Base-by-base conservation (phyloP, 2,113 vertebrate genomes). In the Geococcyx californianus region DNA sequence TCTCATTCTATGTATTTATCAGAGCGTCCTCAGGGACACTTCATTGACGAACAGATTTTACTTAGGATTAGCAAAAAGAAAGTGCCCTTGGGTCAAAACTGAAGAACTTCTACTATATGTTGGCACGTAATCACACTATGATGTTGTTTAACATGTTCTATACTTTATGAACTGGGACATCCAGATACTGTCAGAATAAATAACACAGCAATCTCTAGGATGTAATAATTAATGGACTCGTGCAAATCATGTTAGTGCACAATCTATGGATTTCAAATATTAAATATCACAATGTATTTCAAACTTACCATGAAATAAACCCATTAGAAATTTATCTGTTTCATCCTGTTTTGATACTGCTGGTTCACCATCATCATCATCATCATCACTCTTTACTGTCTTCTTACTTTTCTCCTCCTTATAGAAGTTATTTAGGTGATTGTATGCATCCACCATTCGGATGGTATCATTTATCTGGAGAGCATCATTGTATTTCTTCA, bases 401-500 rank as follows among this genome's bases (percentile, higher is more conserved):
- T 99, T 99, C 84, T 97, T 99, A 85, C 98, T 98, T 60, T 92
- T 94, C 90, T 99, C 99, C 29, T 99, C 99, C 18, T 97, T 87
- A 69, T 99, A 98, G 40, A 98, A 99, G 60, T 97, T 98, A 59
- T 97, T 94, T 29, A 99, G 98, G 87, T 98, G 98, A 66, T 78
- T 97, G 83, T 99, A 98, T 0, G 99, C 98, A 83, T 99, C 99
- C 10, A 98, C 90, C 98, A 99, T 99, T 89, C 99, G 98, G 36
- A 99, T 99, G 38, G 98, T 99, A 96, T 99, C 99, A 96, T 98
- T 98, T 84, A 99, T 99, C 91, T 98, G 97, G 68, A 99, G 97
- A 77, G 99, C 99, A 90, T 99, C 99, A 11, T 98, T 99, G 96
- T 99, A 99, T 90, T 98, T 98, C 55, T 98, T 98, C 83, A 99